phyloP scores from a whole-genome alignment of 2,888 invertebrate species.

The Bembecia ichneumoniformis region DNA sequence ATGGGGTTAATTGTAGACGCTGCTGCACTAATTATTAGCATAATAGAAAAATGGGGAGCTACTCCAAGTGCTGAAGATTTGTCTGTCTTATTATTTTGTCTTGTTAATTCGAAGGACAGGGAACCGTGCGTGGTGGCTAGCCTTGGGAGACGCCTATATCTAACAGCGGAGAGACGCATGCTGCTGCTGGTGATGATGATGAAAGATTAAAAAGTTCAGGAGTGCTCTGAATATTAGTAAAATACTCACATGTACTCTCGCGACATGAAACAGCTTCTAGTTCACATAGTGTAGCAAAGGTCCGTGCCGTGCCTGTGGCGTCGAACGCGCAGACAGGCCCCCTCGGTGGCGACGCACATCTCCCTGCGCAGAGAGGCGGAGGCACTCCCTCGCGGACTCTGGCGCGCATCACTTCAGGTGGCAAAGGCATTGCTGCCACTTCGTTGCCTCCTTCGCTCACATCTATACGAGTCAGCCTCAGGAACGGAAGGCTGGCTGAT shows the following conservation, averaged over 20 bases:
- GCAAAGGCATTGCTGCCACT: conserved; percentile 20
- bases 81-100: no score
- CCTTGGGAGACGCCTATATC: no score
- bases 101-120: no score
- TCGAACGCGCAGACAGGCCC: conserved; percentile 74
- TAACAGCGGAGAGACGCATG: no score
- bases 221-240: not conserved
- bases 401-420: conserved; percentile 30
- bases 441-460: conserved; percentile 21
- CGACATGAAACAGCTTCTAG: conserved; percentile 70
- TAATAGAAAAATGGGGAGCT: no score
- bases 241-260: conserved; percentile 70
- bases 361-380: conserved; percentile 53
- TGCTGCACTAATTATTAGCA: no score
- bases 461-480: conserved; percentile 33
- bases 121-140: no score
- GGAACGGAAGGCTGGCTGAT: conserved; percentile 44
- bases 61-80: no score
- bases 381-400: conserved; percentile 55
- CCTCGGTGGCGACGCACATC: conserved; percentile 48
- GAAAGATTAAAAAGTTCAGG: no score
- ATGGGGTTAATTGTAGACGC: no score
- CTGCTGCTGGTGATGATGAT: no score
- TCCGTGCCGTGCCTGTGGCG: conserved; percentile 67
- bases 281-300: conserved; percentile 72